Conservation (phyloP, 2,797 vertebrate species). For the Champsocephalus esox region DNA sequence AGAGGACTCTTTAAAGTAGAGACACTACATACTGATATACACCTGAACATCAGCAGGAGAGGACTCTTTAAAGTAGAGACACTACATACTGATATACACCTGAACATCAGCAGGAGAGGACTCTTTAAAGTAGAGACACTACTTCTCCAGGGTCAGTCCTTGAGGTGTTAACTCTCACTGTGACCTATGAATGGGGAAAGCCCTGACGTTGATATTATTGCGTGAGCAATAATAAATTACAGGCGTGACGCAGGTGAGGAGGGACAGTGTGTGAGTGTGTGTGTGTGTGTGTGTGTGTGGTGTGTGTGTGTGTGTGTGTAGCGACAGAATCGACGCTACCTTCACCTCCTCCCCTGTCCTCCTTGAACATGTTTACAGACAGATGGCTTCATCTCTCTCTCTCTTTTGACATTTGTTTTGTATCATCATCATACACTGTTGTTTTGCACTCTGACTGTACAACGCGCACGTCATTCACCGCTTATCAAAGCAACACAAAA, state of each 20-base stretch:
- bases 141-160: no score
- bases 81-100: no score
- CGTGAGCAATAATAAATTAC: conserved; percentile 44
- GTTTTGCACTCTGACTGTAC: conserved; percentile 44
- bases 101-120: no score
- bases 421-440: conserved; percentile 29
- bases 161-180: no score
- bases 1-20: no score
- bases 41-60: no score
- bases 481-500: conserved; percentile 82
- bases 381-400: conserved; percentile 23
- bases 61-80: no score
- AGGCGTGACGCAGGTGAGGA: conserved; percentile 43
- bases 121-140: no score
- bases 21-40: no score
- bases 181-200: conserved; percentile 25
- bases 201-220: conserved; percentile 35
- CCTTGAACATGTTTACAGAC: conserved; percentile 37
- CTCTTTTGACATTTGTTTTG: not conserved
- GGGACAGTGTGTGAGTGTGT: no score
- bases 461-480: conserved; percentile 58
- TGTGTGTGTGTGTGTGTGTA: conserved; percentile 5
- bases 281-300: not conserved
- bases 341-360: conserved; percentile 56
- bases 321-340: conserved; percentile 31